These are phyloP conservation scores for Mystacornis crossleyi DNA, from an alignment of 2,113 vertebrate species.

Conservation along the genomic window DNA sequence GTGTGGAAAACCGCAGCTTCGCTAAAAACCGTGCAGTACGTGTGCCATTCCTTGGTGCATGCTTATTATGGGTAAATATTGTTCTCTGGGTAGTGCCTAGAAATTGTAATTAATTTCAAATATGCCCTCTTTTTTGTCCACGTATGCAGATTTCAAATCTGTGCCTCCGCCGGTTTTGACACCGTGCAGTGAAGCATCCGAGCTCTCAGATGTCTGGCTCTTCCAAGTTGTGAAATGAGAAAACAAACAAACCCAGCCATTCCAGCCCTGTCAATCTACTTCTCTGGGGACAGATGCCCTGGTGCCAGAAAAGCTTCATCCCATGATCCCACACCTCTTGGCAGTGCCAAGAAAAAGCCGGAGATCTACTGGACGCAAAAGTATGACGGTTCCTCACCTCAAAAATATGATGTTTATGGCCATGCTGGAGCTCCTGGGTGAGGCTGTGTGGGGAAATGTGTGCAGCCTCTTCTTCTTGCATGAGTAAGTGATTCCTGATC, in stretches of 20 bases:
- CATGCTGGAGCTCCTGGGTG: not conserved
- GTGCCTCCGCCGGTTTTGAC: conserved; percentile 31
- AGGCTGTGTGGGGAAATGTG: fast-evolving
- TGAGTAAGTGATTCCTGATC: not conserved
- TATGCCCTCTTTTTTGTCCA: conserved; percentile 10
- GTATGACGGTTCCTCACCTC: not conserved
- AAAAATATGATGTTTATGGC: fast-evolving
- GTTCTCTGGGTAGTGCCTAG: not conserved
- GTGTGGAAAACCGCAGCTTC: not conserved
- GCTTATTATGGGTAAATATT: not conserved
- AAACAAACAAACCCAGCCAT: conserved; percentile 22
- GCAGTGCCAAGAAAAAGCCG: not conserved
- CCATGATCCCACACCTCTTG: not conserved
- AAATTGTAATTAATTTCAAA: conserved; percentile 46
- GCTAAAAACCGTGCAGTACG: not conserved
- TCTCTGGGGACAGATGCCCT: conserved; percentile 47
- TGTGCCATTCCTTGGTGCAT: not conserved
- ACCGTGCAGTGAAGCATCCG: not conserved
- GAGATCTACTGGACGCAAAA: not conserved
- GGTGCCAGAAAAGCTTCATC: not conserved
- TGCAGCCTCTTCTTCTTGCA: not conserved
- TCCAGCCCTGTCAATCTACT: conserved; percentile 44
- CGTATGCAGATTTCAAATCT: conserved; percentile 61
- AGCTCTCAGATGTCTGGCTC: conserved; percentile 61
- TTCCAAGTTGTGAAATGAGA: conserved; percentile 23